Percentiles rank a stretch among this genome's conserved stretches.
phyloP scores from a whole-genome alignment of 2,797 vertebrate genomes.

The Sebastes kiyomatsui region DNA sequence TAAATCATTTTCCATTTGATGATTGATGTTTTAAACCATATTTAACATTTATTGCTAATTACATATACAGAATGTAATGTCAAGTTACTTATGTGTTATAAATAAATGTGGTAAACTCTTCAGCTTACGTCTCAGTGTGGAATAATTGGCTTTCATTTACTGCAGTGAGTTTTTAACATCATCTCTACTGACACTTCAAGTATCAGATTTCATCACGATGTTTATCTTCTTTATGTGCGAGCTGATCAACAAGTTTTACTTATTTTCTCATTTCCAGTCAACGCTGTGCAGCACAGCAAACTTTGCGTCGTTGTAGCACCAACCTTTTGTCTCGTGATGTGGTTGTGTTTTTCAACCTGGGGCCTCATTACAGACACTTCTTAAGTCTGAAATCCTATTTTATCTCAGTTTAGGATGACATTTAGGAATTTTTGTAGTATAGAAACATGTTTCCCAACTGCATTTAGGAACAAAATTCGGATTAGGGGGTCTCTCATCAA shows the following conservation, averaged over 20 bases:
- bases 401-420: no score
- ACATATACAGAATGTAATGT: neutral
- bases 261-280: neutral
- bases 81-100: neutral
- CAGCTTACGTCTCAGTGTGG: neutral
- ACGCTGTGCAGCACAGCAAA: neutral
- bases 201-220: neutral
- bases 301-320: neutral
- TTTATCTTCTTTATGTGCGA: neutral
- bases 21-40: neutral
- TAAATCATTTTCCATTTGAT: neutral
- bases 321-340: neutral
- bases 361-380: no score
- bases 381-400: no score
- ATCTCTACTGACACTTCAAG: neutral
- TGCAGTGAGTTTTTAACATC: neutral
- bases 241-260: neutral
- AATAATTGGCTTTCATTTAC: neutral
- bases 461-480: no score
- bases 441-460: no score
- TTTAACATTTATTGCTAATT: neutral
- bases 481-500: no score
- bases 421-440: no score
- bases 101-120: neutral
- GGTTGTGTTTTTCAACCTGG: no score